A percentile compares a stretch with the other conserved stretches of the same genome.
Evolutionary conservation across 2,797 vertebrate species (phyloP).

Genomic region (Sebastes oblongus): DNA sequence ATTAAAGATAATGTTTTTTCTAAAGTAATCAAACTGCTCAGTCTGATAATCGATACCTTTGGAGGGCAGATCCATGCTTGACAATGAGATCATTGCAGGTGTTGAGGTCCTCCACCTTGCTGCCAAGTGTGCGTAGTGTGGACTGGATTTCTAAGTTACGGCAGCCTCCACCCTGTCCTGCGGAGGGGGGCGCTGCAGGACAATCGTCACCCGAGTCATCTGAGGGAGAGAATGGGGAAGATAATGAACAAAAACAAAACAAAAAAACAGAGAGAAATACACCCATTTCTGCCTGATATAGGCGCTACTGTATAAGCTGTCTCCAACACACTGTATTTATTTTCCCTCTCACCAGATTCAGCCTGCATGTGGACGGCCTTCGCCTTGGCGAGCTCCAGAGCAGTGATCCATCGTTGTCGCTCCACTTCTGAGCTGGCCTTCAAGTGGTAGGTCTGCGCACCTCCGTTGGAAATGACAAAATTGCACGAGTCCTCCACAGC

Average conservation of each 20-base stretch:
- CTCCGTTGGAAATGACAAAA: constrained; percentile 96
- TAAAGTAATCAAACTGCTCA: not conserved
- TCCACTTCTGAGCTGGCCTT: constrained; percentile 96
- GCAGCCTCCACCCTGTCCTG: constrained; percentile 77
- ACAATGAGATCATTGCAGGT: constrained; percentile 98
- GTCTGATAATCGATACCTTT: constrained; percentile 75
- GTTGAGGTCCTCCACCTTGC: constrained; percentile 95
- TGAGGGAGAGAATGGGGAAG: constrained; percentile 51
- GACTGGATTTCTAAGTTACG: constrained; percentile 93
- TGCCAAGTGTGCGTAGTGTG: constrained; percentile 89
- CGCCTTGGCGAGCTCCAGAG: constrained; percentile 93
- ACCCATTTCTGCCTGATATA: not conserved
- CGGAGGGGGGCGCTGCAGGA: constrained; percentile 77
- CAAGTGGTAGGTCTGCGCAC: constrained; percentile 95
- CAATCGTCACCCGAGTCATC: constrained; percentile 95
- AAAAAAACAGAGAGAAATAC: not conserved
- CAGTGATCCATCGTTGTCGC: constrained; percentile 95
- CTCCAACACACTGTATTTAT: not conserved
- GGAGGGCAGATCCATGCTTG: constrained; percentile 95
- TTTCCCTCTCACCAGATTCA: constrained; percentile 86
- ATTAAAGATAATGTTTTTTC: not conserved
- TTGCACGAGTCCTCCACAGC: constrained; percentile 96
- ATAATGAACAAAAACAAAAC: not conserved
- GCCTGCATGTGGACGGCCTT: constrained; percentile 93
- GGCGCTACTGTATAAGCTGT: not conserved